Evolutionary conservation across 2,113 vertebrate genomes (phyloP), one percentile per base, ranked within the genome.

Genomic region (Nipponia nippon): DNA sequence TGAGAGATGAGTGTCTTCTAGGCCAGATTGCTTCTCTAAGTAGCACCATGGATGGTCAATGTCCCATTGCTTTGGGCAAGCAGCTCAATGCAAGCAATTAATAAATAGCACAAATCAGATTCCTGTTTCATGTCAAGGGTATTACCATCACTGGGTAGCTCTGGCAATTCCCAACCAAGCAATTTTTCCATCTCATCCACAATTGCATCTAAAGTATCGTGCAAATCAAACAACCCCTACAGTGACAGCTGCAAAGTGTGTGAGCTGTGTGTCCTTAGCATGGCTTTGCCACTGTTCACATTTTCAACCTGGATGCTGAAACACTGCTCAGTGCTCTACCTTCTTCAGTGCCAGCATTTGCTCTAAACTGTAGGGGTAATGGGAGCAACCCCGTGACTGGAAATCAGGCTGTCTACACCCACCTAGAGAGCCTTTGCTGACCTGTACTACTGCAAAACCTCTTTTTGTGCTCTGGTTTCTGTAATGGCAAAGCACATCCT

Each of bases 341-440:
- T 3, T 32, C 44, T 23, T n/a, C 76, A 44, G 26, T 27, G 49
- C 10, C 49, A 46, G 49, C 8, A 10, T 36, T 38, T 62, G n/a
- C 32, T 80, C 7, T 80, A 27, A 46, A 14, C 4, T 0, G 0
- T 10, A 58, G 19, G 58, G 55, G 11, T 26, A 50, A 34, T 3
- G 27, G 11, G 62, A 49, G 7, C 10, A 20, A 10, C 19, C 8
- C 56, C 2, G 0, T 58, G 38, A 20, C 52, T 80, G 75, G 40
- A 58, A 38, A n/a, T 7, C 62, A 29, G 13, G 27, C 59, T 21
- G 23, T 55, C n/a, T 42, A 34, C 21, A 40, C 26, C 23, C 42
- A 50, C 27, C 56, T 16, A 11, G 13, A 42, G 53, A 78, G 29
- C 40, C 42, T 58, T 22, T 36, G 59, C 49, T 63, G 47, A 49